Base-by-base conservation (phyloP, 2,797 vertebrate genomes). In the Epinephelus awoara region DNA sequence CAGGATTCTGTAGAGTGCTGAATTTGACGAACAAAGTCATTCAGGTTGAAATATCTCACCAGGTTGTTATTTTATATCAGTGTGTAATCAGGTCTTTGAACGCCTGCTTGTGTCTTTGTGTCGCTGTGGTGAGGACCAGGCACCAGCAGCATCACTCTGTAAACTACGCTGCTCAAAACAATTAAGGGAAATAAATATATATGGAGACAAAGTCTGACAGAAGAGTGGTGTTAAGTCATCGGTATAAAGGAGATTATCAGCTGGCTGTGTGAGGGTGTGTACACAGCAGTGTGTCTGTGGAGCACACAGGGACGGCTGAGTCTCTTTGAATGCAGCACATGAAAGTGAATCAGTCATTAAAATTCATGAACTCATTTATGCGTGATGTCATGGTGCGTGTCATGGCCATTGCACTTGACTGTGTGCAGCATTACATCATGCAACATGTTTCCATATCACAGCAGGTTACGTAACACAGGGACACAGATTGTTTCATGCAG, bases 311-410 rank as follows among this genome's bases (percentile, higher is more conserved):
- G 55, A 56, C 38, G 15, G 54, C 56, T 38, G 19, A 75, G 21
- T 29, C 17, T 51, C 81, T 87, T 68, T 75, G 67, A 82, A 66
- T 58, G 5, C 44, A 25, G 23, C 25, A 72, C 75, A 80, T 74
- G 54, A 80, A 86, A 77, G 72, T 46, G 40, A 72, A 76, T 11
- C 62, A 61, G 56, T 65, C 47, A 64, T 82, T 67, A 34, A 87
- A 71, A 85, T 81, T 44, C 62, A 83, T 74, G 67, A 77, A 29
- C 44, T 46, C 23, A 23, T 76, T 46, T 18, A 34, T 38, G 52
- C 34, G 25, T 59, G 55, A 64, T 69, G 57, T 55, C 72, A 67
- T 5, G 29, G 19, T 25, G 15, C 63, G 27, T 40, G 67, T 66
- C 62, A 52, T 23, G 23, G 57, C 21, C 27, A 2, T 64, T 65